Evolutionary conservation across 1,140 invertebrate genomes (phyloP), one percentile per base, ranked within the genome.

Genomic region (Halictus rubicundus): DNA sequence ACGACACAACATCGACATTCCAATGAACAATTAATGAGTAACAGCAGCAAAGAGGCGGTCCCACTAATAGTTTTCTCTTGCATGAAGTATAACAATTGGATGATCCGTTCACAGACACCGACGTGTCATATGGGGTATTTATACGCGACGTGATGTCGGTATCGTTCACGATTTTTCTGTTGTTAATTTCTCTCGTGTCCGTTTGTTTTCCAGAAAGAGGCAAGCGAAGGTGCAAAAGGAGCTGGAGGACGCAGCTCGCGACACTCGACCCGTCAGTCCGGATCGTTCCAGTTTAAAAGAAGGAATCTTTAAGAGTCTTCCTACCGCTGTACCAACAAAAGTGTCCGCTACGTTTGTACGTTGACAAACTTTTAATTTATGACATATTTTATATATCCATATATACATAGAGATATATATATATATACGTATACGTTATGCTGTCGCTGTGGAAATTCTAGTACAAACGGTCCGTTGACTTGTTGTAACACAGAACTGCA

Each of bases 181-280:
- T 8, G 4, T 12, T 37, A 23, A 71, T n/a, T 9, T 1, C 21
- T 42, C 46, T 19, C 9, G 32, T 71, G 66, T 59, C 60, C 23
- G 66, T 77, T 77, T 60, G 12, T 71, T 75, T 95, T 95, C n/a
- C 93, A 98, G 97, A 92, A 97, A 97, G 94, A 95, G 96, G 90
- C 97, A 97, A 92, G 96, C 96, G 69, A 97, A 96, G 93, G 94
- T 99, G 89, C 96, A 97, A 90, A 96, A 97, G 92, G 97, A 99
- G 87, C 93, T 99, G 42, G 97, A 98, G 93, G 98, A 99, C 90
- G 98, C 98, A 21, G 97, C 97, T 12, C 94, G 94, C 86, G 96
- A 97, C 81, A 94, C 94, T 23, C 91, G 94, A 83, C 92, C 93
- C 25, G 78, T 94, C 59, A 94, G 93, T 77, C 93, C 94, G 7